Conservation (phyloP, 2,888 invertebrate genomes). For the Sinotaia quadrata region DNA sequence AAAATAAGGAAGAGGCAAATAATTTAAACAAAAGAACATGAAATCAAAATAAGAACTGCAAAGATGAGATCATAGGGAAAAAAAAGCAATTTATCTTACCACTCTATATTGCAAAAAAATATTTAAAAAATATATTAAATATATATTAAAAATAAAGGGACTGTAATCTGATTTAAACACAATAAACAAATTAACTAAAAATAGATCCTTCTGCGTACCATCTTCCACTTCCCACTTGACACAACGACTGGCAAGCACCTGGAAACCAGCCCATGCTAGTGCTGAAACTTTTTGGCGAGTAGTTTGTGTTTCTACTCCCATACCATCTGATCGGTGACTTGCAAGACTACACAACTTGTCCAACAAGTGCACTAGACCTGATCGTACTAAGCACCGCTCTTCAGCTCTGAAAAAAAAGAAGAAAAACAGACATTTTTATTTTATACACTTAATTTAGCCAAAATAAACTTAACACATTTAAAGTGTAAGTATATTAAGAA, state of each 20-base stretch:
- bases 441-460: neutral
- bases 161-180: too few species aligned
- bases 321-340: conserved; percentile 55
- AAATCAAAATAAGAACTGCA: too few species aligned
- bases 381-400: conserved; percentile 70
- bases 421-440: neutral
- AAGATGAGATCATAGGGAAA: too few species aligned
- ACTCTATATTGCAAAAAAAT: too few species aligned
- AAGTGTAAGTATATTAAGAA: neutral
- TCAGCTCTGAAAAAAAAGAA: conserved; percentile 58
- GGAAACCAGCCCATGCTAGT: conserved; percentile 73
- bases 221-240: conserved; percentile 72
- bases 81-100: too few species aligned
- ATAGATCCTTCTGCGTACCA: conserved; percentile 46
- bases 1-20: too few species aligned
- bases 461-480: neutral
- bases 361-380: conserved; percentile 70
- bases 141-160: too few species aligned
- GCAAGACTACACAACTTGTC: conserved; percentile 71
- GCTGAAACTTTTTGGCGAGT: conserved; percentile 67
- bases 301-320: conserved; percentile 59
- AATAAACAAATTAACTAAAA: too few species aligned
- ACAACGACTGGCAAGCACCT: conserved; percentile 71
- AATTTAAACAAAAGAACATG: too few species aligned
- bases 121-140: too few species aligned